phyloP scores from a whole-genome alignment of 2,113 vertebrate species.

The Ranitomeya variabilis region DNA sequence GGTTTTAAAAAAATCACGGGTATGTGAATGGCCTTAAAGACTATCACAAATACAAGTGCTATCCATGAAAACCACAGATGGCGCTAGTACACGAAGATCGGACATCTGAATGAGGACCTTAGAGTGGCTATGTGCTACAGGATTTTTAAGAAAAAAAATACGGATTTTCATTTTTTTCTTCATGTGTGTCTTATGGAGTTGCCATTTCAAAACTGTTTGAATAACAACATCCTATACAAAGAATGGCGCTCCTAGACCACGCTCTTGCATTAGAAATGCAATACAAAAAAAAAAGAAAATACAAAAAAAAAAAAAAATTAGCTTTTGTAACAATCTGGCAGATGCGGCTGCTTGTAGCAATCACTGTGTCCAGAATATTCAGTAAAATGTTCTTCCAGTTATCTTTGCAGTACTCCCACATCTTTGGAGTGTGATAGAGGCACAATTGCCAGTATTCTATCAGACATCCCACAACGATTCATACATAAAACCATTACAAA shows the following conservation, averaged over 20 bases:
- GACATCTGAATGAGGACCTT: too few relatives aligned
- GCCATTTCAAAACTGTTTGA: not conserved
- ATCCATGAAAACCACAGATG: too few relatives aligned
- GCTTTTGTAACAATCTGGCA: conserved; percentile 22
- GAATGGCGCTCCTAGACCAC: not conserved
- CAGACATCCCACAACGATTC: not conserved
- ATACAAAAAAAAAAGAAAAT: not conserved
- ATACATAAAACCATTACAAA: conserved; percentile 10
- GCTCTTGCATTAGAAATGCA: not conserved
- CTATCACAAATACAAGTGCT: too few relatives aligned
- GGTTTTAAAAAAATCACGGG: too few relatives aligned
- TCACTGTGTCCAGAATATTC: conserved; percentile 18
- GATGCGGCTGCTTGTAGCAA: conserved; percentile 30
- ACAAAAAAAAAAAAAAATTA: not conserved
- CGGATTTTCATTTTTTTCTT: too few relatives aligned
- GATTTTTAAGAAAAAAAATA: too few relatives aligned
- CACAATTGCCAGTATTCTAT: conserved; percentile 32
- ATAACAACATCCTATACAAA: not conserved
- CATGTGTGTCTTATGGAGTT: too few relatives aligned
- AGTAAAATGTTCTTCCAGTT: conserved; percentile 45
- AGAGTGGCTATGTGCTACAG: too few relatives aligned
- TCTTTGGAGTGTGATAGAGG: conserved; percentile 31
- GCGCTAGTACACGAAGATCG: too few relatives aligned
- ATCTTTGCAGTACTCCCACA: conserved; percentile 31
- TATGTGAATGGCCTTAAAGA: too few relatives aligned